phyloP scores from a whole-genome alignment of 2,797 vertebrate genomes.

The Coranthus polyacanthus region DNA sequence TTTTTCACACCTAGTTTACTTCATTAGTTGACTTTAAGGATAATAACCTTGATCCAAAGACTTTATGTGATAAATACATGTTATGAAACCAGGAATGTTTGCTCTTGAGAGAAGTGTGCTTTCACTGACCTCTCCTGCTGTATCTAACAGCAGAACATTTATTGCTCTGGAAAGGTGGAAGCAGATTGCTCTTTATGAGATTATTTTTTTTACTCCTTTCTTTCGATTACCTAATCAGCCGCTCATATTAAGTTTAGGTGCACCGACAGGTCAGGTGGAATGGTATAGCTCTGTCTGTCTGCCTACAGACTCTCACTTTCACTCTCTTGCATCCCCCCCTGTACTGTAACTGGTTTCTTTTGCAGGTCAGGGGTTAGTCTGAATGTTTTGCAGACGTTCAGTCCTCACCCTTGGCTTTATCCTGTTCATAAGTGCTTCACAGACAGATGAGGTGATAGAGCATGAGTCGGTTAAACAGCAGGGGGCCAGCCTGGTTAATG shows the following conservation, averaged over 20 bases:
- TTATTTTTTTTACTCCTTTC: conserved; percentile 50
- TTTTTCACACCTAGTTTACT: too few species aligned
- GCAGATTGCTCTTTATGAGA: conserved; percentile 42
- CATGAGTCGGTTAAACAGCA: conserved; percentile 31
- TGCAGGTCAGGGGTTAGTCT: conserved; percentile 19
- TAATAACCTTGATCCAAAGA: too few species aligned
- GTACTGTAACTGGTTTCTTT: conserved; percentile 21
- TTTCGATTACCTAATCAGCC: conserved; percentile 63
- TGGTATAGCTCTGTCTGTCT: conserved; percentile 55
- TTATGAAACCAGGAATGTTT: not conserved
- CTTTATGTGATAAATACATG: conserved; percentile 23
- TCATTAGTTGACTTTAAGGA: too few species aligned
- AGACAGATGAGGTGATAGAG: conserved; percentile 51
- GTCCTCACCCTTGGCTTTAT: conserved; percentile 6
- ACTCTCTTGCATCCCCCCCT: conserved; percentile 1
- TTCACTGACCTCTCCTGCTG: conserved; percentile 19
- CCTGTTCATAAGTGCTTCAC: conserved; percentile 18
- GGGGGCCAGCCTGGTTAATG: conserved; percentile 19
- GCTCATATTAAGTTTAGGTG: conserved; percentile 58
- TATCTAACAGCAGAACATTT: conserved; percentile 33
- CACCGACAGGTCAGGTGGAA: conserved; percentile 49
- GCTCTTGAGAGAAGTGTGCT: conserved; percentile 14
- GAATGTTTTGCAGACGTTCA: conserved; percentile 41
- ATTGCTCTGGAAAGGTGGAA: conserved; percentile 50
- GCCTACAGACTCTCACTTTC: conserved; percentile 10